Evolutionary conservation across 2,888 invertebrate genomes (phyloP).

Genomic region (Andricus quercusramuli): DNA sequence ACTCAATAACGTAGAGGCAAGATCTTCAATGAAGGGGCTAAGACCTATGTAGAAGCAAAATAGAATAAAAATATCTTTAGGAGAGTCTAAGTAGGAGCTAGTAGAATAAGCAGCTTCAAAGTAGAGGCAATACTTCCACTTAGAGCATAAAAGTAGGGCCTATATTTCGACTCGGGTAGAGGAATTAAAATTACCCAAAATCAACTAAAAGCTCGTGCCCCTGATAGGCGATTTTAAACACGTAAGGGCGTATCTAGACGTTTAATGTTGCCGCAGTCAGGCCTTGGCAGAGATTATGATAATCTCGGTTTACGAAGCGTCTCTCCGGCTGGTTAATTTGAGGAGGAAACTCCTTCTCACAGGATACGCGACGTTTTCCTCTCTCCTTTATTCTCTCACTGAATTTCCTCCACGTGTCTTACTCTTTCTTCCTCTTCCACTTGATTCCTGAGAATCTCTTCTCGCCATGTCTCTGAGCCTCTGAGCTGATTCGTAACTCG

Average conservation of each 20-base stretch:
- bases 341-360: conserved; percentile 74
- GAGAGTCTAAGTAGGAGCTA: no score
- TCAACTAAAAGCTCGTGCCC: neutral
- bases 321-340: conserved; percentile 75
- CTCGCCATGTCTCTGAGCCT: conserved; percentile 51
- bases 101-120: no score
- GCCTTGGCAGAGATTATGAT: conserved; percentile 77
- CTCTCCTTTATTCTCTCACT: conserved; percentile 56
- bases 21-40: no score
- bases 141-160: no score
- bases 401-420: conserved; percentile 52
- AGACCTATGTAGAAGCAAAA: no score
- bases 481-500: conserved; percentile 66
- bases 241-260: conserved; percentile 73
- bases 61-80: no score
- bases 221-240: conserved; percentile 44
- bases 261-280: conserved; percentile 76
- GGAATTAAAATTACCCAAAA: no score
- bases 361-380: conserved; percentile 60
- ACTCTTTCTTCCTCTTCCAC: conserved; percentile 31
- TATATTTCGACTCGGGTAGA: no score
- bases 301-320: conserved; percentile 77
- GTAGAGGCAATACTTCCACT: no score
- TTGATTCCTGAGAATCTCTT: conserved; percentile 42
- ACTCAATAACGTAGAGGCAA: no score